Base-by-base conservation (phyloP, 2,888 invertebrate genomes). In the Schrankia costaestrigalis region DNA sequence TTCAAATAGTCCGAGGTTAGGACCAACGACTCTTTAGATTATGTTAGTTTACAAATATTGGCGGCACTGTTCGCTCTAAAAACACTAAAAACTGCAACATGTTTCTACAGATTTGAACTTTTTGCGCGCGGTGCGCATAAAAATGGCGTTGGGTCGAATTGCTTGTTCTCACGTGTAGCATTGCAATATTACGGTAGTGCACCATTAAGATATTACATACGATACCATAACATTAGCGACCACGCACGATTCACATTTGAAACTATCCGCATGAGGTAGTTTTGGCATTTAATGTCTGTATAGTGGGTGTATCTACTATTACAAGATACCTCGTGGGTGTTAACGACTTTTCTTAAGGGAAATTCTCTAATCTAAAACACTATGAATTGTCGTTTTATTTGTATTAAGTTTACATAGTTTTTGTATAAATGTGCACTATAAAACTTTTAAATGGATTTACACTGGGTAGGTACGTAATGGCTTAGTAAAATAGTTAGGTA, bases 251-350 rank as follows among this genome's bases (percentile, higher is more conserved):
- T 7, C 35, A 41, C 26, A 34, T 24, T 40, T 41, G 26, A 46
- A 39, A 40, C 44, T 42, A 35, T 48, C 44, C 39, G 41, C 46
- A 38, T 41, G 54, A 43, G 39, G 61, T 59, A 63, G 62, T 66
- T 69, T 66, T 67, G 65, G 54, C 61, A 65, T 67, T 68, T 60
- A 62, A 65, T 67, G 60, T 59, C 35, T 52, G 57, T 54, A 55
- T 46, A 55, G 68, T 69, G 66, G 67, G 67, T 56, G 67, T 63
- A 58, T 41, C 52, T 32, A 35, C 44, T 29, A 43, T 48, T 39
- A 37, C 51, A 39, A 42, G 32, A 38, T 41, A 43, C 34, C 47
- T 47, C 37, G 73, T 74, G 60, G 73, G 73, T 46, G 66, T 56
- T 48, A 62, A 68, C 56, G 58, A 62, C 65, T 61, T 59, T 64